Evolutionary conservation across 2,113 vertebrate species (phyloP), one percentile per base, ranked within the genome.

Genomic region (Parus major): DNA sequence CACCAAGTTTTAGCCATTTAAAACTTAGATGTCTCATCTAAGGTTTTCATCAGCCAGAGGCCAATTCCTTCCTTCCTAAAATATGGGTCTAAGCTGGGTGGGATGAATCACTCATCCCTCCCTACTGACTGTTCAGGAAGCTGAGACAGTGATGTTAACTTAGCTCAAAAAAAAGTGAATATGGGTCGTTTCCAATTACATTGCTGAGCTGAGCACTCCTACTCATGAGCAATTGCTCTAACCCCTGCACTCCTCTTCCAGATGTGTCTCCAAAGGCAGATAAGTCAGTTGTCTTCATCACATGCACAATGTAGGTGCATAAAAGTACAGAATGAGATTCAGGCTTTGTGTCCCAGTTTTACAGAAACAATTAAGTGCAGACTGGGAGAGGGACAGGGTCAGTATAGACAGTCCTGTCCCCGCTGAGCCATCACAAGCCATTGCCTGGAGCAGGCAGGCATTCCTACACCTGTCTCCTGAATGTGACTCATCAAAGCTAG

Each of bases 41-140:
- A 89, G 35, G 33, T 89, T 81, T 93, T 89, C 64, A 90, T 90
- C 90, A 82, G 71, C 42, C 79, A 86, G 50, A 80, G 70, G 41
- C 25, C 21, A 95, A 70, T 73, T 92, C 36, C 39, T 91, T 88
- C 55, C 35, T 88, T 94, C 82, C 85, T 91, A 76, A 91, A 91
- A 88, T 91, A 90, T 28, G 71, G 75, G 33, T 87, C 64, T 72
- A 49, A 82, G 44, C 29, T 94, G 84, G 36, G 75, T 96, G 82
- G 68, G 79, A 77, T 93, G 85, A 96, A 88, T 96, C 92, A 94
- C 55, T 42, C 75, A 86, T 85, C 75, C 82, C 50, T 94, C 71
- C 75, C 66, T 63, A 42, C 63, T 95, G 95, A 96, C 85, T 92
- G 42, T 73, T 94, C 93, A 88, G 96, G 95, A 96, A 95, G 79